These are phyloP conservation scores for Monopterus albus DNA, from an alignment of 2,113 vertebrate species.

Conservation along the genomic window DNA sequence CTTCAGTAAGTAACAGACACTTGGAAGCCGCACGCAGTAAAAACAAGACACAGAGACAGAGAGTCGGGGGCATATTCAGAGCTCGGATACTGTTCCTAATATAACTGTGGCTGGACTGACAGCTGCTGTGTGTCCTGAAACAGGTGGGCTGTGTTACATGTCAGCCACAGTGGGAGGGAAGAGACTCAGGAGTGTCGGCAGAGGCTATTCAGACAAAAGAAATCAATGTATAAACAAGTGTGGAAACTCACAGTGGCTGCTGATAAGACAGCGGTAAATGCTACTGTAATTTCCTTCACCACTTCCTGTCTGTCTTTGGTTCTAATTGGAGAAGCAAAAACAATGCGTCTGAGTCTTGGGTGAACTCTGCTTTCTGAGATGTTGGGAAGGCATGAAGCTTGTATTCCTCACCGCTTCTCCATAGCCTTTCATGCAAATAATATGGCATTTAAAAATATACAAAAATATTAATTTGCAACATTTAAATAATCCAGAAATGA, in stretches of 20 bases:
- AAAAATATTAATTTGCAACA: too few species aligned
- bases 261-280: neutral
- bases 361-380: neutral
- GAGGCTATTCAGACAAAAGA: neutral
- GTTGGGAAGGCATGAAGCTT: too few species aligned
- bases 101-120: conserved; percentile 41
- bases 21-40: conserved; percentile 6
- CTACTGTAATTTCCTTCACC: neutral
- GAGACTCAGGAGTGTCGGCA: neutral
- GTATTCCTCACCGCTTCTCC: too few species aligned
- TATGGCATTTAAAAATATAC: too few species aligned
- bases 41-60: conserved; percentile 5
- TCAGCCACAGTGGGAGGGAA: conserved; percentile 13
- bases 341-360: too few species aligned
- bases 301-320: neutral
- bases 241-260: neutral
- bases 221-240: conserved; percentile 17
- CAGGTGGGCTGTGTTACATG: conserved; percentile 36
- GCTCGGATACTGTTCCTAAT: conserved; percentile 38
- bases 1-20: neutral
- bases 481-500: too few species aligned
- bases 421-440: too few species aligned
- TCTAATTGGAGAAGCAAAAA: neutral
- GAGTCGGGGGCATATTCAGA: conserved; percentile 27
- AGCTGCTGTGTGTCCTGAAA: conserved; percentile 57